Percentiles rank a stretch among this genome's conserved stretches.
phyloP scores from a whole-genome alignment of 2,113 vertebrate genomes.

The Thryonomys swinderianus region DNA sequence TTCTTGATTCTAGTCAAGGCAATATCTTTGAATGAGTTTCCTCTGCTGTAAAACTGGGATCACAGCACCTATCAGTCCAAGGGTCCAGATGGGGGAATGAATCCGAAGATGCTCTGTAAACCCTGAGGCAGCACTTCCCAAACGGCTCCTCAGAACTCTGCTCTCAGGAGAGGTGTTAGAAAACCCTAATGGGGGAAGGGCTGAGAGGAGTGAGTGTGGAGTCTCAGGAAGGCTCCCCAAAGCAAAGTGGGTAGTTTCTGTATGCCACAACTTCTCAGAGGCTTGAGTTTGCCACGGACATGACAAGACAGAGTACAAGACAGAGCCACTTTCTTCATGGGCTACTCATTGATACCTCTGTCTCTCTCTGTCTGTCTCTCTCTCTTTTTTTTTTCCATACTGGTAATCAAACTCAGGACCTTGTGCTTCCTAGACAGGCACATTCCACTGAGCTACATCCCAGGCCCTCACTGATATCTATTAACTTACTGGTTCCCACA shows the following conservation, averaged over 20 bases:
- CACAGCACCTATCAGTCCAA: not conserved
- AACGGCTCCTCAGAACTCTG: not conserved
- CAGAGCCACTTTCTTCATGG: not conserved
- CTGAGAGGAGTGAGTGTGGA: not conserved
- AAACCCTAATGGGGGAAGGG: not conserved
- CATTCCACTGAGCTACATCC: no score
- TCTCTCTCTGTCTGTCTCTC: no score
- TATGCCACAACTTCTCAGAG: not conserved
- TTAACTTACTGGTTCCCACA: not conserved
- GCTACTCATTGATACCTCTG: not conserved
- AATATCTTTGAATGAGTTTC: not conserved
- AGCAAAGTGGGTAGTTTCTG: not conserved
- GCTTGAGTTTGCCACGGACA: not conserved
- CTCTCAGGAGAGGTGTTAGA: not conserved
- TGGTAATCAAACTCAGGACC: no score
- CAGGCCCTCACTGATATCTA: not conserved
- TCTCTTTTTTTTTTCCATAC: no score
- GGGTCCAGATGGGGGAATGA: not conserved
- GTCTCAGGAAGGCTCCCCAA: not conserved
- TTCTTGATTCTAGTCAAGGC: not conserved
- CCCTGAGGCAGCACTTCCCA: not conserved
- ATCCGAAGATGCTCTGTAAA: not conserved
- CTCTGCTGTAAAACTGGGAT: not conserved
- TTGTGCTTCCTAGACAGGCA: no score
- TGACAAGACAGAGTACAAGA: not conserved